Base-by-base conservation (phyloP, 2,797 vertebrate genomes). In the Ptychobarbus kaznakovi region DNA sequence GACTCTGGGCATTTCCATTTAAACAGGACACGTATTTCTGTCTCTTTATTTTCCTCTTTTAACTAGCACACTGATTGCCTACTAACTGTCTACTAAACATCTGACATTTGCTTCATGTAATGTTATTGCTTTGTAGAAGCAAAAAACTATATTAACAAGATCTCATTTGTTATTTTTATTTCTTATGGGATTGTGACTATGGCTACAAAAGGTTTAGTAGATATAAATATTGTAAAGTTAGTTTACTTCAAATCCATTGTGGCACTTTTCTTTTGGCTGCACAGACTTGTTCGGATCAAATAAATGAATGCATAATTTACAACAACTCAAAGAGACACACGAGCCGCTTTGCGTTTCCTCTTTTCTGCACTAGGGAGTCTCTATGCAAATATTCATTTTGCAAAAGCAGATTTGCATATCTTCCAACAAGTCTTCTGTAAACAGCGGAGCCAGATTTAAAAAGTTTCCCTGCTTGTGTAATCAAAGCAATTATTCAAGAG, bases 301-400 rank as follows among this genome's bases (percentile, higher is more conserved):
- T 44, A 80, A 87, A 75, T 84, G 40, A 80, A 35, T 68, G 53
- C 89, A 90, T 92, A 91, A 92, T 93, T 93, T 91, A 93, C 89
- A 88, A 20, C 11, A 44, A 44, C 61, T 69, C 63, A 69, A 84
- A 53, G 7, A 78, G 63, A 69, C 46, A 40, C 72, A 53, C 20
- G 61, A 44, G 46, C 46, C 16, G 25, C 25, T 68, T 44, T 69
- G 49, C 32, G 10, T 53, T 83, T 63, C 72, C 63, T 42, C 20
- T 40, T 53, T 66, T 56, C 46, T 40, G 46, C 74, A 69, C 63
- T 38, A 51, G 81, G 32, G 72, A 83, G 69, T 82, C 70, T 84
- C 82, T 68, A 78, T 78, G 87, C 87, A 92, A 91, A 92, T 88
- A 89, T 78, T 79, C 18, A 80, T 69, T 87, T 90, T 84, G 79